Conservation (phyloP, 2,797 vertebrate genomes). For the Schizothorax lantsangensis region DNA sequence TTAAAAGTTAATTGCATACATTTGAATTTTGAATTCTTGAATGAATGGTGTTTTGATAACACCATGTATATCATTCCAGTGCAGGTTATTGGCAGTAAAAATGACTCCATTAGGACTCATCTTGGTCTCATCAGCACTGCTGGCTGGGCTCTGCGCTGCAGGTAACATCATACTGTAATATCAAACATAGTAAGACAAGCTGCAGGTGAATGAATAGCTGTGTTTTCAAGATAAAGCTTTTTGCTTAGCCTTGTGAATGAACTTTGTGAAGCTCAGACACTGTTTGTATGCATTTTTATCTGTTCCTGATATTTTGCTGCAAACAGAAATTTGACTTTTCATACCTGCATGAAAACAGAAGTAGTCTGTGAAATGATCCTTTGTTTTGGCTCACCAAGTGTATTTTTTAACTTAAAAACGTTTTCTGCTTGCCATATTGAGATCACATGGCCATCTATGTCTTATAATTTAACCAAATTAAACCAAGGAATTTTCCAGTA, state of each 20-base stretch:
- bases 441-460: neutral
- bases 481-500: neutral
- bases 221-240: neutral
- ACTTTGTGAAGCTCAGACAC: neutral
- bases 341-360: neutral
- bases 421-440: neutral
- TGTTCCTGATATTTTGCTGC: neutral
- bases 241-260: neutral
- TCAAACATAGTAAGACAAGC: neutral
- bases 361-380: neutral
- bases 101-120: constrained; percentile 52
- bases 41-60: neutral
- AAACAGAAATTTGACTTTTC: neutral
- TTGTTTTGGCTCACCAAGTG: neutral
- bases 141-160: constrained; percentile 62
- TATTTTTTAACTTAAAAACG: neutral
- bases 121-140: constrained; percentile 54
- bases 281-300: neutral
- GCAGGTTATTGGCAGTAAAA: constrained; percentile 6
- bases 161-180: constrained; percentile 66
- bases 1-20: neutral
- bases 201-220: neutral
- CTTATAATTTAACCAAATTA: neutral
- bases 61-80: neutral
- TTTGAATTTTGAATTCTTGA: neutral